Evolutionary conservation across 1,140 invertebrate species (phyloP).

Genomic region (Drosophila melanica): DNA sequence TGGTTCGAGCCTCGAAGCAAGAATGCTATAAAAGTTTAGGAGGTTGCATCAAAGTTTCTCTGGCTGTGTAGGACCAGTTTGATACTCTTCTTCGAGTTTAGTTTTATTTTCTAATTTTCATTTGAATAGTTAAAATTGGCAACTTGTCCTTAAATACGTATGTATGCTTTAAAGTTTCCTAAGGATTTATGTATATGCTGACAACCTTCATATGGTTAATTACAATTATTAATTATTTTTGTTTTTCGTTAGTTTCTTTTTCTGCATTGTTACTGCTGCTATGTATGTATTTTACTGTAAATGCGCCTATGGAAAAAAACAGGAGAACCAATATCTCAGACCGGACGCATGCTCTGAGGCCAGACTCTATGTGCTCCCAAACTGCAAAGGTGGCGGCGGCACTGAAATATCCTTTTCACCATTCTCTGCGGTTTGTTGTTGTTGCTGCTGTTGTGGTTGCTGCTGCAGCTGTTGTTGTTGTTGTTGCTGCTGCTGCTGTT

Average conservation of each 20-base stretch:
- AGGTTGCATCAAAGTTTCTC: conserved; percentile 11
- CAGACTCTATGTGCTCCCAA: conserved; percentile 80
- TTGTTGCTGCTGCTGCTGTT: conserved; percentile 56
- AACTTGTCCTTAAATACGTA: conserved; percentile 11
- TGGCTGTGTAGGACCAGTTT: conserved; percentile 31
- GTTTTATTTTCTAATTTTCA: conserved; percentile 1
- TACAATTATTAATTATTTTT: not conserved
- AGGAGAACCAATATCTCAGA: conserved; percentile 83
- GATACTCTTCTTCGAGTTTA: conserved; percentile 10
- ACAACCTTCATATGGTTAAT: conserved; percentile 6
- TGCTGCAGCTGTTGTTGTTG: conserved; percentile 42
- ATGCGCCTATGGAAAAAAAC: conserved; percentile 73
- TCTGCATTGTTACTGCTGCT: conserved; percentile 22
- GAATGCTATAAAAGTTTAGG: conserved; percentile 25
- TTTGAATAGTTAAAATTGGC: conserved; percentile 12
- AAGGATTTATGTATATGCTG: conserved; percentile 18
- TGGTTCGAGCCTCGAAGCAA: conserved; percentile 21
- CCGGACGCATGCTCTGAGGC: conserved; percentile 71
- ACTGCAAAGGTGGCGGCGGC: conserved; percentile 39
- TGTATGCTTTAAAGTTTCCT: conserved; percentile 1
- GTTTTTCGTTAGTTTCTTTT: not conserved
- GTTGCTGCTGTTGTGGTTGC: conserved; percentile 37
- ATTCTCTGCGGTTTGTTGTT: conserved; percentile 70
- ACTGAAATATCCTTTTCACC: conserved; percentile 70
- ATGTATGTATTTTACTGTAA: conserved; percentile 22